Evolutionary conservation across 2,797 vertebrate genomes (phyloP).

Genomic region (Morus bassanus): DNA sequence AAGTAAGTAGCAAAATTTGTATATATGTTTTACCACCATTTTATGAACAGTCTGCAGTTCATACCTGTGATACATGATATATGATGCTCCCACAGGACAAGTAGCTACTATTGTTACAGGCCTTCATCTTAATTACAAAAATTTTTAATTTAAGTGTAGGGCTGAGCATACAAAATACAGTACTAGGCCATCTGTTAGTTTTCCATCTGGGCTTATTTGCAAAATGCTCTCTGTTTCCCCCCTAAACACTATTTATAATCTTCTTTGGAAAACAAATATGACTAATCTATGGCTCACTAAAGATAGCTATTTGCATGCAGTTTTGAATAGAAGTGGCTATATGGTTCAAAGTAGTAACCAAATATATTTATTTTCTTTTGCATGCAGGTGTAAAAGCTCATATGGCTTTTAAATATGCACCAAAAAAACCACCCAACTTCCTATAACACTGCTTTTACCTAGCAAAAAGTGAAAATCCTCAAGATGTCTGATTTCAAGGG

Average conservation of each 20-base stretch:
- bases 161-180: constrained; percentile 77
- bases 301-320: constrained; percentile 75
- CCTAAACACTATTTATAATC: constrained; percentile 77
- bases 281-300: constrained; percentile 72
- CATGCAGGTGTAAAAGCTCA: constrained; percentile 46
- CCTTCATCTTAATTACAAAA: constrained; percentile 79
- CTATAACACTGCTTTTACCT: not conserved
- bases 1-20: constrained; percentile 60
- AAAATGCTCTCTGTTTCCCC: constrained; percentile 75
- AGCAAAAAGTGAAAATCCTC: not conserved
- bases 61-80: constrained; percentile 61
- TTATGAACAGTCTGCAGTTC: constrained; percentile 61
- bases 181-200: constrained; percentile 79
- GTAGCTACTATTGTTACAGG: constrained; percentile 72
- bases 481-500: not conserved
- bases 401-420: not conserved
- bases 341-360: constrained; percentile 68
- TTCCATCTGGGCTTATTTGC: constrained; percentile 82
- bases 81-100: constrained; percentile 71
- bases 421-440: not conserved
- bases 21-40: constrained; percentile 58
- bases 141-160: constrained; percentile 82
- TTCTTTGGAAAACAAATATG: constrained; percentile 78
- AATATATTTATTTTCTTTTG: constrained; percentile 66
- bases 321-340: constrained; percentile 74